Percentiles rank a stretch among this genome's conserved stretches.
phyloP scores from a whole-genome alignment of 1,140 invertebrate genomes.

The Aphis craccivora region DNA sequence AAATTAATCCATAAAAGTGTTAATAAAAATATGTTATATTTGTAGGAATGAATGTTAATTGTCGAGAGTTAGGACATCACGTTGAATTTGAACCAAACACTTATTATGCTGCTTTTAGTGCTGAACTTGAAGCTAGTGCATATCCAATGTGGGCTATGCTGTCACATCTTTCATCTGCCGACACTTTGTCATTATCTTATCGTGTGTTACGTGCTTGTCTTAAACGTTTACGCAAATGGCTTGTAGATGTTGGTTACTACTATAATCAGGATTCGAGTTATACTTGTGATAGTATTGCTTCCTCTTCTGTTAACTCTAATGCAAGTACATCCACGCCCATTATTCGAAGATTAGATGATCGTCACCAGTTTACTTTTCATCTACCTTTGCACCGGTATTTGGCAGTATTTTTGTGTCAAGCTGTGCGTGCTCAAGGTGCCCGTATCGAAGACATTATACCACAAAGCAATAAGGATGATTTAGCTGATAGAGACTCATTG shows the following conservation, averaged over 20 bases:
- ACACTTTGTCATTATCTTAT: conserved; percentile 68
- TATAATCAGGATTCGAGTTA: conserved; percentile 65
- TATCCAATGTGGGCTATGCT: conserved; percentile 97
- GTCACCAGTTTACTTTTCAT: conserved; percentile 91
- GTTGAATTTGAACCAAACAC: conserved; percentile 97
- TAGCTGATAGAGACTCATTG: not conserved
- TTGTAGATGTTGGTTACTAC: conserved; percentile 73
- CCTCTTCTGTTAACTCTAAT: not conserved
- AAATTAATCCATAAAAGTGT: not conserved
- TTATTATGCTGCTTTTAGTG: conserved; percentile 96
- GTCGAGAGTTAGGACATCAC: conserved; percentile 85
- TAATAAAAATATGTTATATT: conserved; percentile 53
- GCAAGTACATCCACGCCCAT: too few relatives aligned
- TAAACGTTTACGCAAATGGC: conserved; percentile 82
- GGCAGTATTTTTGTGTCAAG: conserved; percentile 90
- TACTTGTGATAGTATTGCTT: not conserved
- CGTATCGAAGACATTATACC: conserved; percentile 14
- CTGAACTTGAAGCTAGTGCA: conserved; percentile 93
- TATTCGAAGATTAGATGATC: conserved; percentile 66
- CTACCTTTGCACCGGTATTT: conserved; percentile 94
- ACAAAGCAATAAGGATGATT: not conserved
- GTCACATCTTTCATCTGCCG: conserved; percentile 77
- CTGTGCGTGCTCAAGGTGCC: conserved; percentile 70
- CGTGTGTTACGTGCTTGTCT: conserved; percentile 79
- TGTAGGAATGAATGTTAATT: conserved; percentile 93